Conservation (phyloP, 2,797 vertebrate species). For the Enteromius paludinosus region DNA sequence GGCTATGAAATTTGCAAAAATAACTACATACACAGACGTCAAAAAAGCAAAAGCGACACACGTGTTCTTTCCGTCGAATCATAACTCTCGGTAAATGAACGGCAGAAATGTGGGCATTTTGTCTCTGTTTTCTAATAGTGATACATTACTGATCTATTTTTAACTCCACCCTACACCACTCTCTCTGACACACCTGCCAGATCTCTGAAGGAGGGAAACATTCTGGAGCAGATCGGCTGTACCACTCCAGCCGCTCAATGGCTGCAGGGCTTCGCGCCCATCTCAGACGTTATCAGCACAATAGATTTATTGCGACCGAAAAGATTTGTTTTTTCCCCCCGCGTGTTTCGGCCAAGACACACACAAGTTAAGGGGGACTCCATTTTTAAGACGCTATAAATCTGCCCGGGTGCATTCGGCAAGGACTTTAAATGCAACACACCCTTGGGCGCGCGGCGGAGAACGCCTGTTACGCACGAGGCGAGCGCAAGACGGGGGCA, state of each 20-base stretch:
- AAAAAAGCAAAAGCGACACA: neutral
- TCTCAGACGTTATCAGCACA: conserved; percentile 9
- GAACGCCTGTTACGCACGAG: conserved; percentile 43
- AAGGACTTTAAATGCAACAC: conserved; percentile 43
- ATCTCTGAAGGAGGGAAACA: conserved; percentile 41
- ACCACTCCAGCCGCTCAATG: conserved; percentile 26
- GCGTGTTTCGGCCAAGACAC: neutral
- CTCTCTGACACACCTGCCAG: conserved; percentile 53
- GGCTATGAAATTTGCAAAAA: neutral
- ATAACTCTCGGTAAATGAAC: neutral
- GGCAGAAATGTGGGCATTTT: neutral
- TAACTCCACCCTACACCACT: conserved; percentile 51
- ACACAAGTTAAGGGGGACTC: neutral
- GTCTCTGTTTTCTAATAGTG: conserved; percentile 16
- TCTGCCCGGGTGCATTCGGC: conserved; percentile 16
- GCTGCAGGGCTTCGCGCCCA: conserved; percentile 24
- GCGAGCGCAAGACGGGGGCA: neutral
- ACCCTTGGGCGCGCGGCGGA: conserved; percentile 30
- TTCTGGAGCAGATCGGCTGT: conserved; percentile 38
- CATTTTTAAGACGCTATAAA: conserved; percentile 23
- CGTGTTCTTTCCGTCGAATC: too few species aligned
- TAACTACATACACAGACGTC: neutral
- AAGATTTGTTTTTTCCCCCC: neutral
- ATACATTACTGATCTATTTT: conserved; percentile 34
- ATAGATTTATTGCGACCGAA: conserved; percentile 4